Evolutionary conservation across 2,113 vertebrate species (phyloP), one percentile per base, ranked within the genome.

Genomic region (Mobula birostris): DNA sequence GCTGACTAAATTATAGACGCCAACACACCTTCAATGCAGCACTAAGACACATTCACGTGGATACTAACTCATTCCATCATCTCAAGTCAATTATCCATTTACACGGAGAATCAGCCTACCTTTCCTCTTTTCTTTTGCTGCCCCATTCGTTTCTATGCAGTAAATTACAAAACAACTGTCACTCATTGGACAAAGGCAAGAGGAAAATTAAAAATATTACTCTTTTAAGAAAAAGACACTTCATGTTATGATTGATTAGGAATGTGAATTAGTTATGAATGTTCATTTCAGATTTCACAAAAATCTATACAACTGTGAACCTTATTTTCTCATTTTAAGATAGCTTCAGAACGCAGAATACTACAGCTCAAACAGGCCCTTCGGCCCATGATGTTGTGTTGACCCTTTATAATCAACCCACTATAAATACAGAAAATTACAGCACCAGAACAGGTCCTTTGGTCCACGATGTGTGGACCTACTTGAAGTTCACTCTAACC

Each of bases 41-140:
- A 11, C 14, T 11, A 21, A 93, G 48, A 27, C 48, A 93, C 61
- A 92, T 40, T 91, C 63, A 68, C 15, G 2, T 92, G 32, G 8
- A 92, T 72, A 48, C 29, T 74, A 48, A 48, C 14, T 74, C 24
- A 93, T 76, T 48, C 11, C 48, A 93, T 29, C 36, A 29, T 48
- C 74, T 74, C 70, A 56, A 40, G 32, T 48, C 14, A 56, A 36
- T 29, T 70, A 93, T 74, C 36, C 70, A 7, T 58, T 56, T 27
- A 27, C 36, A 93, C 70, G 27, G 19, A 93, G 74, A 36, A 74
- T 48, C 6, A 27, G 85, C 95, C 94, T 97, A 98, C 97, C 97
- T 97, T 98, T 92, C 96, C 96, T 96, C 97, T 97, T 95, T 97
- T 97, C 95, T 96, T 97, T 94, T 97, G 97, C 94, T 98, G 97